Conservation (phyloP, 2,797 vertebrate genomes). For the Tangara arthus region DNA sequence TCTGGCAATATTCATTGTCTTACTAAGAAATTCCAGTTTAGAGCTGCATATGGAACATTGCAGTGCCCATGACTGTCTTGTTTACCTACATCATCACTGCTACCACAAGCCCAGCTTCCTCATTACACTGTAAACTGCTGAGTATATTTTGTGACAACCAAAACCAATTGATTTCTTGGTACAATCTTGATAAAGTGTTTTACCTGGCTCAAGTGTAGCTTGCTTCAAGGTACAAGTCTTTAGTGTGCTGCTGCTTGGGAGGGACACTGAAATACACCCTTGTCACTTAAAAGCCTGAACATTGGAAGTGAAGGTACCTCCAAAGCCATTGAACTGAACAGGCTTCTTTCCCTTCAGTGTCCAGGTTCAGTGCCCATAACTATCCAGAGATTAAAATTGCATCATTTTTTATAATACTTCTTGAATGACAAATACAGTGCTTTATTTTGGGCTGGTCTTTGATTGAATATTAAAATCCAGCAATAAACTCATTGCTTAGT, state of each 20-base stretch:
- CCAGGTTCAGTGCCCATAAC: not conserved
- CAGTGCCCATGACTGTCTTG: not conserved
- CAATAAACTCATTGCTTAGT: not conserved
- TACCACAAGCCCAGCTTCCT: constrained; percentile 3
- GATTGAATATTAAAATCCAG: not conserved
- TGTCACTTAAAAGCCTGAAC: not conserved
- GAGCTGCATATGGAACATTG: not conserved
- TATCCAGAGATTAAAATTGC: not conserved
- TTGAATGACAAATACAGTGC: not conserved
- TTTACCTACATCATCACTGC: not conserved
- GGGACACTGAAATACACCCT: not conserved
- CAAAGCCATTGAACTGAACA: not conserved
- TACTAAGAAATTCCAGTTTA: not conserved
- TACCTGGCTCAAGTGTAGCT: not conserved
- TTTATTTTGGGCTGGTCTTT: not conserved
- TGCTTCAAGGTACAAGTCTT: not conserved
- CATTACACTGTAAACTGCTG: not conserved
- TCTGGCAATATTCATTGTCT: not conserved
- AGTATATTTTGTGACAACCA: not conserved
- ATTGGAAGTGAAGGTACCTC: not conserved
- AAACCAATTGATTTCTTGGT: not conserved
- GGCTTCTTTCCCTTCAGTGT: not conserved
- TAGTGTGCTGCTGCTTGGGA: not conserved
- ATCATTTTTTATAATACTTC: not conserved
- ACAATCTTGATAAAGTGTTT: not conserved